Percentiles rank a stretch among this genome's conserved stretches.
Evolutionary conservation across 2,797 vertebrate species (phyloP).

Genomic region (Phoxinus dragarum): DNA sequence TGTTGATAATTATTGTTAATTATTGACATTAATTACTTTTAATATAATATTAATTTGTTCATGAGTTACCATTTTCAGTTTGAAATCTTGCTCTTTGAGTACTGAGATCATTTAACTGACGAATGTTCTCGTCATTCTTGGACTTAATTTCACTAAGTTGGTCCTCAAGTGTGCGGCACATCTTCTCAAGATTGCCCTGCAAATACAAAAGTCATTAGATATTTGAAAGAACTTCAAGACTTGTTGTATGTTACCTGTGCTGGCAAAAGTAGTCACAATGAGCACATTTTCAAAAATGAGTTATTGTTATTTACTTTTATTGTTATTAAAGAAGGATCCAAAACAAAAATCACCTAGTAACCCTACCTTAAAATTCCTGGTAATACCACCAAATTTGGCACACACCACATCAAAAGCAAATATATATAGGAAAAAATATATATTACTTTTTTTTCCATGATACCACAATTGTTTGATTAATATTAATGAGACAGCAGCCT

Average conservation of each 20-base stretch:
- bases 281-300: background rate
- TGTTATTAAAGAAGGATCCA: background rate
- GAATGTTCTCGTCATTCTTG: too few species aligned
- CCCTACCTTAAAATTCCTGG: too few species aligned
- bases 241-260: constrained; percentile 3
- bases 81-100: too few species aligned
- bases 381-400: too few species aligned
- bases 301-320: too few species aligned
- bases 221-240: background rate
- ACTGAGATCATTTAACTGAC: too few species aligned
- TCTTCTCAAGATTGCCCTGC: constrained; percentile 85
- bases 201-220: constrained; percentile 50
- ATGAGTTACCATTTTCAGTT: too few species aligned
- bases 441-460: background rate
- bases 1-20: too few species aligned
- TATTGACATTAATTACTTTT: too few species aligned
- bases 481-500: constrained; percentile 61
- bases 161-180: too few species aligned
- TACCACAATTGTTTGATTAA: constrained; percentile 60
- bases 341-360: background rate
- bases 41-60: too few species aligned
- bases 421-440: background rate
- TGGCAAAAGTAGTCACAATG: background rate
- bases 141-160: too few species aligned
- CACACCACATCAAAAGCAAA: background rate